Base-by-base conservation (phyloP, 1,140 invertebrate genomes). In the Mamestra configurata region DNA sequence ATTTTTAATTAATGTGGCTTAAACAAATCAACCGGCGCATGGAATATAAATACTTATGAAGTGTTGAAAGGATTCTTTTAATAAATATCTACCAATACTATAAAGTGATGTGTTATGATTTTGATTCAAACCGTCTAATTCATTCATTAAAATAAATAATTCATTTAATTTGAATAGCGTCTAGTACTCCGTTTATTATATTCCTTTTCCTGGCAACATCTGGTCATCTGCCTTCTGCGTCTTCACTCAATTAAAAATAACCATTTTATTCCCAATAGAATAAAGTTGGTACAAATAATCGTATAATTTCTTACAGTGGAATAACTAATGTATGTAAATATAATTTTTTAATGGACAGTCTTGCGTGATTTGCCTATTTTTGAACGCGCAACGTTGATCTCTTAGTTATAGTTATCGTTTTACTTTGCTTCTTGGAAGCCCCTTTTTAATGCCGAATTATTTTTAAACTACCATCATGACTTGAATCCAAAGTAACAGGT, bases 351-450 rank as follows among this genome's bases (percentile, higher is more conserved):
- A 72, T 31, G 53, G 57, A 64, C 51, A 80, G 59, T 71, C 73
- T 78, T 46, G 53, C 70, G 83, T 87, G 85, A 84, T 86, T 87
- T 87, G 83, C 83, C 82, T 76, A 85, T 84, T 85, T 87, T 83
- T 81, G 83, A 85, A 82, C 76, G 68, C 73, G 27, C 71, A 72
- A 81, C 37, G 18, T 77, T 79, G 84, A 86, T 86, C 81, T 86
- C 82, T 84, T 84, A 84, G 81, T 70, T 85, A 79, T 85, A 78
- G 64, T 78, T 73, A 43, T 53, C n/a, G 27, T 35, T 72, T 51
- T 55, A 55, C 20, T 31, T 15, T 40, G 24, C 43, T 77, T 61
- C n/a, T 37, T 22, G 13, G 61, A 64, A 22, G 72, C 37, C 51
- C 43, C 43, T 6, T 49, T 57, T 57, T 57, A 57, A 27, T 18